Percentiles rank a stretch among this genome's conserved stretches.
These are phyloP conservation scores for Drosophila ambigua DNA, from an alignment of 1,140 invertebrate genomes.

Conservation along the genomic window DNA sequence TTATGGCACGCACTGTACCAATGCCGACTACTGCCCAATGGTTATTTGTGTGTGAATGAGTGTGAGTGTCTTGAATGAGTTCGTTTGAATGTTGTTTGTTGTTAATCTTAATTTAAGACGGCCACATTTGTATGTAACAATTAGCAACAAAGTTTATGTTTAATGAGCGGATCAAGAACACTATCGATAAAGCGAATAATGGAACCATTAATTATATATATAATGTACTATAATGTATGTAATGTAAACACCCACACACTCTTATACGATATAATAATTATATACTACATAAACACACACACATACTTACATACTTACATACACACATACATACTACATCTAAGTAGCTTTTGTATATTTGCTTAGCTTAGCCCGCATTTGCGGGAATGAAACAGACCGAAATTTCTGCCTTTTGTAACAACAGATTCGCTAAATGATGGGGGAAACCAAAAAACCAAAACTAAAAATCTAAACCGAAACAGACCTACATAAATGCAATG, in stretches of 20 bases:
- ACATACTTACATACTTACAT: conserved; percentile 36
- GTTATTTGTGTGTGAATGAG: conserved; percentile 43
- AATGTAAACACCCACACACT: conserved; percentile 9
- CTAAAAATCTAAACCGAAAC: neutral
- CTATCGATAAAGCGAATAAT: conserved; percentile 49
- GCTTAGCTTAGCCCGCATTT: conserved; percentile 66
- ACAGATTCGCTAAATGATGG: conserved; percentile 52
- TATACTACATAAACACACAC: conserved; percentile 17
- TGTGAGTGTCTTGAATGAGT: conserved; percentile 3
- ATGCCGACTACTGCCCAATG: conserved; percentile 71
- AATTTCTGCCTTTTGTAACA: conserved; percentile 46
- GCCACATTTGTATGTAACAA: conserved; percentile 73
- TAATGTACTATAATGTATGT: too few relatives aligned
- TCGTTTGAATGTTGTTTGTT: conserved; percentile 23
- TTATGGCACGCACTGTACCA: conserved; percentile 63
- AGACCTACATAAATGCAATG: conserved; percentile 37
- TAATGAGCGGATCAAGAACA: conserved; percentile 57
- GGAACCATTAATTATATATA: conserved; percentile 59
- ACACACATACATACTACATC: conserved; percentile 45
- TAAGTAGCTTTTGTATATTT: conserved; percentile 79
- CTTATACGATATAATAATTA: conserved; percentile 18
- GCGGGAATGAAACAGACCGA: conserved; percentile 25
- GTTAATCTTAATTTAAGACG: conserved; percentile 62
- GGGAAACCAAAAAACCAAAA: conserved; percentile 13
- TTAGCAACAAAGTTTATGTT: conserved; percentile 68